These are phyloP conservation scores for Archilochus colubris DNA, from an alignment of 2,113 vertebrate genomes.

Conservation along the genomic window DNA sequence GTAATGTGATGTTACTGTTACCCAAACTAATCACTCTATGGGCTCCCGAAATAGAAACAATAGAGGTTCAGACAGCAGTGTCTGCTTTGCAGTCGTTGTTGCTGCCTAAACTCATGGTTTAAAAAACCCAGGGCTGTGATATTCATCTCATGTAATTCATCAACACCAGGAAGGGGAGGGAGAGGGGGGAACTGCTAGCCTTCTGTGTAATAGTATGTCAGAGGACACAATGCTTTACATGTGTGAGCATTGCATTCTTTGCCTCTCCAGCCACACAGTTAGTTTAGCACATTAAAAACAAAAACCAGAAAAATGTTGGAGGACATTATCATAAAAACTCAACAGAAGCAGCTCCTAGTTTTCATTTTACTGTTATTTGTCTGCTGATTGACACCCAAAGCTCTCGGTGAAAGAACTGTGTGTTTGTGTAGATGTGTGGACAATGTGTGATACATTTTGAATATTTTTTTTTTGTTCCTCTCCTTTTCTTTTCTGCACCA, in stretches of 20 bases:
- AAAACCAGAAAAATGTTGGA: conserved; percentile 53
- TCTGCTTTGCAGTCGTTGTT: conserved; percentile 75
- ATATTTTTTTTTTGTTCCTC: conserved; percentile 16
- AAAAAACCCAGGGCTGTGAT: conserved; percentile 75
- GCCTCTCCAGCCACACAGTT: conserved; percentile 20
- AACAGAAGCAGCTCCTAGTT: conserved; percentile 70
- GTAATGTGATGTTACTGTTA: conserved; percentile 84
- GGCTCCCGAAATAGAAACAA: conserved; percentile 85
- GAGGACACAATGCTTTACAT: conserved; percentile 69
- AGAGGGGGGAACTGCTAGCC: conserved; percentile 58
- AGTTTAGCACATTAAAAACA: conserved; percentile 65
- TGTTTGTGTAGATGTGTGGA: conserved; percentile 37
- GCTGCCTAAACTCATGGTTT: conserved; percentile 76
- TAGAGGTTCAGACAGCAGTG: conserved; percentile 80
- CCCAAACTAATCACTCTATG: conserved; percentile 85
- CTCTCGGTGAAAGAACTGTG: conserved; percentile 44
- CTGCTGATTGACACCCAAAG: conserved; percentile 73
- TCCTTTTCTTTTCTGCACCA: conserved; percentile 63
- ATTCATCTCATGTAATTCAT: conserved; percentile 76
- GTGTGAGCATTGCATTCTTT: conserved; percentile 60
- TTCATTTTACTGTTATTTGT: conserved; percentile 71
- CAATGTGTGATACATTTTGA: conserved; percentile 68
- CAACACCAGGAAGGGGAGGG: conserved; percentile 75
- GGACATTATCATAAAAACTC: conserved; percentile 57
- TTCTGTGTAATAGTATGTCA: conserved; percentile 71